Percentiles rank a stretch among this genome's conserved stretches.
Conservation (phyloP, 2,888 invertebrate genomes). For the Apocheima hispidaria region DNA sequence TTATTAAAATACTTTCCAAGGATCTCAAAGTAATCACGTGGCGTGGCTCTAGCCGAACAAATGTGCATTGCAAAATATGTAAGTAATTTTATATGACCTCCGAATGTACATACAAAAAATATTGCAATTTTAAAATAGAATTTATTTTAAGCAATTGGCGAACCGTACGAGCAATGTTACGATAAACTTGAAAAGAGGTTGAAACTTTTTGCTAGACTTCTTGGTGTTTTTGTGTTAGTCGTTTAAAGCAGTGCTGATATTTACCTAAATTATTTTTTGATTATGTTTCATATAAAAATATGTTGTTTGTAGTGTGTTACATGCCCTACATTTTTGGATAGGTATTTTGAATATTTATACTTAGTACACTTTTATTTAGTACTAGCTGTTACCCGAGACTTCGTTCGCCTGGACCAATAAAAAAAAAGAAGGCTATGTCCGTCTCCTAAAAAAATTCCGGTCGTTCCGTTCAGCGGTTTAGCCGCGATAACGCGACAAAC, state of each 20-base stretch:
- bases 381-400: too few relatives aligned
- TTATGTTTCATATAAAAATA: too few relatives aligned
- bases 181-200: not conserved
- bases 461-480: too few relatives aligned
- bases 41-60: slow-evolving; percentile 17
- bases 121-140: slow-evolving; percentile 20
- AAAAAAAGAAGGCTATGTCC: too few relatives aligned
- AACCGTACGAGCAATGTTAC: not conserved
- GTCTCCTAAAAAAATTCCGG: too few relatives aligned
- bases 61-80: slow-evolving; percentile 32
- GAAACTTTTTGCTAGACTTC: not conserved
- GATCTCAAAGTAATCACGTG: slow-evolving; percentile 2
- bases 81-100: slow-evolving; percentile 36
- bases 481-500: too few relatives aligned
- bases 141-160: slow-evolving; percentile 30
- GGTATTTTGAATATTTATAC: too few relatives aligned
- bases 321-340: too few relatives aligned
- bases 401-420: too few relatives aligned
- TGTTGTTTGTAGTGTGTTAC: too few relatives aligned
- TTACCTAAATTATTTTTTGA: not conserved
- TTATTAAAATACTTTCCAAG: not conserved
- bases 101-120: slow-evolving; percentile 14
- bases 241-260: not conserved
- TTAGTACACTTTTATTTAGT: too few relatives aligned
- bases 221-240: not conserved